Conservation (phyloP, 2,888 invertebrate genomes). For the Sisyra terminalis region DNA sequence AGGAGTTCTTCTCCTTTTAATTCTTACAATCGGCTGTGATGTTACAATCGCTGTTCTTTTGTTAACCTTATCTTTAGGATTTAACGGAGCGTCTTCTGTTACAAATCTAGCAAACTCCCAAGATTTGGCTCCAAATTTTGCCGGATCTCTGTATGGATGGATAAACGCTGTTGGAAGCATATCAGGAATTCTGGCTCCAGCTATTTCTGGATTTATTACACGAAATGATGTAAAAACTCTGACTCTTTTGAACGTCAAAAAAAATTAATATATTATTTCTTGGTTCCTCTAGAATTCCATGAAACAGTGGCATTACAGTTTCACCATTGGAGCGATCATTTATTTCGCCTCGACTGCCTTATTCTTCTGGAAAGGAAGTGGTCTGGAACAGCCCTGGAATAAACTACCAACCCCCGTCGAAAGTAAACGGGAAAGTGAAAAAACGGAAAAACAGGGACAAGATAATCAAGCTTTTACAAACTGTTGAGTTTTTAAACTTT, state of each 20-base stretch:
- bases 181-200: constrained; percentile 53
- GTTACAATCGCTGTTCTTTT: constrained; percentile 42
- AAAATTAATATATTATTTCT: constrained; percentile 7
- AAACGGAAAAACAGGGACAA: constrained; percentile 8
- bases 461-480: constrained; percentile 4
- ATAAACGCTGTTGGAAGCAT: constrained; percentile 55
- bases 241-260: not conserved
- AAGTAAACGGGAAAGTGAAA: constrained; percentile 6
- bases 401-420: constrained; percentile 16
- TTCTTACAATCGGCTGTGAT: constrained; percentile 45
- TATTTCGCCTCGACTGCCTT: constrained; percentile 52
- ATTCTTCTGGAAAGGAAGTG: constrained; percentile 54
- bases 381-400: constrained; percentile 57
- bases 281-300: constrained; percentile 65
- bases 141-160: constrained; percentile 54
- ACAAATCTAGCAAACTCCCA: constrained; percentile 33
- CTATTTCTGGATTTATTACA: constrained; percentile 45
- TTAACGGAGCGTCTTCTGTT: constrained; percentile 27
- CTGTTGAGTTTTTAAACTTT: not conserved
- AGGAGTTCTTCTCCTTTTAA: constrained; percentile 30
- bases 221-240: constrained; percentile 30
- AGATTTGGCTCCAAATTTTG: constrained; percentile 57
- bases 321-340: constrained; percentile 50
- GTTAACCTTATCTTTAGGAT: constrained; percentile 50
- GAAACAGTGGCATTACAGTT: constrained; percentile 56